phyloP scores from a whole-genome alignment of 2,888 invertebrate genomes.

The Nebria salina region DNA sequence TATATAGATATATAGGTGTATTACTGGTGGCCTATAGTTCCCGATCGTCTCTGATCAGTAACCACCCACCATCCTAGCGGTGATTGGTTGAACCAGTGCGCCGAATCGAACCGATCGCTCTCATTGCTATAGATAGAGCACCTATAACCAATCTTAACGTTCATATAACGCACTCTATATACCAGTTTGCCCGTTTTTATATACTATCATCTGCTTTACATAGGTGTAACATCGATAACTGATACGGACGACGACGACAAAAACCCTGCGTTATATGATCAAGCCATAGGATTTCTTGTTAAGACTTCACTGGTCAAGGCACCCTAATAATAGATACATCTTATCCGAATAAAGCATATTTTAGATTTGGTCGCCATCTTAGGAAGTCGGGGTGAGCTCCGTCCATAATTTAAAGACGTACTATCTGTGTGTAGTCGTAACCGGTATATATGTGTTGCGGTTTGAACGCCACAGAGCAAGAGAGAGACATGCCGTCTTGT shows the following conservation, averaged over 20 bases:
- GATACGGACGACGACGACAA: too few species aligned
- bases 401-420: conserved; percentile 16
- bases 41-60: conserved; percentile 49
- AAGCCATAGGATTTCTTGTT: too few species aligned
- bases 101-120: conserved; percentile 69
- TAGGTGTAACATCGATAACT: too few species aligned
- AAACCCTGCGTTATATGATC: too few species aligned
- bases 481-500: not conserved
- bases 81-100: conserved; percentile 69
- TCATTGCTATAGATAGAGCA: conserved; percentile 65
- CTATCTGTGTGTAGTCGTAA: conserved; percentile 14
- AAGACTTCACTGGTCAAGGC: too few species aligned
- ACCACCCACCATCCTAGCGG: conserved; percentile 60
- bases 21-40: conserved; percentile 44
- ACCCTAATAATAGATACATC: not conserved
- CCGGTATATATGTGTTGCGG: conserved; percentile 46
- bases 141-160: conserved; percentile 60
- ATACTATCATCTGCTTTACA: not conserved
- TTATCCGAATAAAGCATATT: conserved; percentile 1
- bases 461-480: conserved; percentile 5
- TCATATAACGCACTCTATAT: conserved; percentile 59
- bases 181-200: conserved; percentile 18
- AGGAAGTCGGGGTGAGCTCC: not conserved
- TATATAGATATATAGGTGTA: conserved; percentile 18
- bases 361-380: conserved; percentile 17